A percentile compares a stretch with the other conserved stretches of the same genome.
Evolutionary conservation across 2,113 vertebrate genomes (phyloP).

Genomic region (Hippocampus guttulatus): DNA sequence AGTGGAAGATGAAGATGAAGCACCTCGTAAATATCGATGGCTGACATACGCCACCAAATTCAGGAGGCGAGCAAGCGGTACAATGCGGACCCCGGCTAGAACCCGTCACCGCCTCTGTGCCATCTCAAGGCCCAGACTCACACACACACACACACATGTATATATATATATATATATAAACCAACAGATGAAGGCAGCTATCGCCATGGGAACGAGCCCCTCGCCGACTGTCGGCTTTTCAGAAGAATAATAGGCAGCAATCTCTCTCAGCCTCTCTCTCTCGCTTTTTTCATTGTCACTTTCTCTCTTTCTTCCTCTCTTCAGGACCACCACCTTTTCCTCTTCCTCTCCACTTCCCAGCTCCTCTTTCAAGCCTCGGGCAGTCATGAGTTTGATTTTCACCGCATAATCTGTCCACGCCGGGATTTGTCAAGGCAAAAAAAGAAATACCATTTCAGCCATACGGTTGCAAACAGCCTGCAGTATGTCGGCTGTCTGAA

Average conservation of each 20-base stretch:
- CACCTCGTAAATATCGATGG: too few species aligned
- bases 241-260: slow-evolving; percentile 73
- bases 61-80: background rate
- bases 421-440: slow-evolving; percentile 31
- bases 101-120: slow-evolving; percentile 18
- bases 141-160: slow-evolving; percentile 14
- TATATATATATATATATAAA: too few species aligned
- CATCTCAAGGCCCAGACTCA: slow-evolving; percentile 42
- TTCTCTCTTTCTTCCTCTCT: slow-evolving; percentile 21
- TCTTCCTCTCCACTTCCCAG: background rate
- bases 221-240: slow-evolving; percentile 65
- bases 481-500: background rate
- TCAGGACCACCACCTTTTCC: slow-evolving; percentile 4
- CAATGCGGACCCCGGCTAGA: slow-evolving; percentile 25
- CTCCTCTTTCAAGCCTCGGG: slow-evolving; percentile 20
- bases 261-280: slow-evolving; percentile 56
- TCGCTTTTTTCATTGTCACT: slow-evolving; percentile 42
- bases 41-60: too few species aligned
- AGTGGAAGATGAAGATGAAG: too few species aligned
- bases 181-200: slow-evolving; percentile 42
- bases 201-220: slow-evolving; percentile 79
- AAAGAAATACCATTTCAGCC: slow-evolving; percentile 24
- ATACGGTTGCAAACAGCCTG: slow-evolving; percentile 12
- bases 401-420: slow-evolving; percentile 31
- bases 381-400: slow-evolving; percentile 38